Evolutionary conservation across 2,797 vertebrate genomes (phyloP).

Genomic region (Leptoclinus maculatus): DNA sequence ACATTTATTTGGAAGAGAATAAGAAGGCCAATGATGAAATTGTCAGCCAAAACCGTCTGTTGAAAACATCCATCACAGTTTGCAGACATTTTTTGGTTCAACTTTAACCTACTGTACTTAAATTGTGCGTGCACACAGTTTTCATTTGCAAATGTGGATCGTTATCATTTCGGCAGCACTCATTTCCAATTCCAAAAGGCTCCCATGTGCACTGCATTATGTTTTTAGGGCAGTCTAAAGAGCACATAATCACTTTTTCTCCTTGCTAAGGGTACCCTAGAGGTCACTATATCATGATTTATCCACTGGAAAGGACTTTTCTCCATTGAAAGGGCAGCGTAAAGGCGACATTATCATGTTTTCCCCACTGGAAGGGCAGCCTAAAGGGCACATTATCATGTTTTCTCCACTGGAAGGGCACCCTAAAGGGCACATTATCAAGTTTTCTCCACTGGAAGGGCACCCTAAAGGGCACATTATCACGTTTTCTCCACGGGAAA

Average conservation of each 20-base stretch:
- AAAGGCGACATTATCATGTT: rapidly evolving
- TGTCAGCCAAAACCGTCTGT: neutral
- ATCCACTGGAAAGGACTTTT: neutral
- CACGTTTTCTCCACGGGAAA: rapidly evolving
- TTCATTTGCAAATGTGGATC: neutral
- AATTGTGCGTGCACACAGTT: neutral
- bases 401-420: neutral
- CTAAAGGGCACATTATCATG: rapidly evolving
- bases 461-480: too few relatives aligned
- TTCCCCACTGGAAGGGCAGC: neutral
- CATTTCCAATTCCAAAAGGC: neutral
- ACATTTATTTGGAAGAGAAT: neutral
- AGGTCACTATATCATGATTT: neutral
- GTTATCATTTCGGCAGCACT: neutral
- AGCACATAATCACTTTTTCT: neutral
- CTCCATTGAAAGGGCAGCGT: rapidly evolving
- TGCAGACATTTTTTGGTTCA: neutral
- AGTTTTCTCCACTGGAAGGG: neutral
- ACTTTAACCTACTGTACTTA: neutral
- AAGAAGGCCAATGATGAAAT: neutral
- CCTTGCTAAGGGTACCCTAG: too few relatives aligned
- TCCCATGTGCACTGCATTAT: neutral
- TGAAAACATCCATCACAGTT: neutral
- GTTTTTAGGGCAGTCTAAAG: neutral
- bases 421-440: neutral